Base-by-base conservation (phyloP, 2,888 invertebrate species). In the Ennomos quercinarius region DNA sequence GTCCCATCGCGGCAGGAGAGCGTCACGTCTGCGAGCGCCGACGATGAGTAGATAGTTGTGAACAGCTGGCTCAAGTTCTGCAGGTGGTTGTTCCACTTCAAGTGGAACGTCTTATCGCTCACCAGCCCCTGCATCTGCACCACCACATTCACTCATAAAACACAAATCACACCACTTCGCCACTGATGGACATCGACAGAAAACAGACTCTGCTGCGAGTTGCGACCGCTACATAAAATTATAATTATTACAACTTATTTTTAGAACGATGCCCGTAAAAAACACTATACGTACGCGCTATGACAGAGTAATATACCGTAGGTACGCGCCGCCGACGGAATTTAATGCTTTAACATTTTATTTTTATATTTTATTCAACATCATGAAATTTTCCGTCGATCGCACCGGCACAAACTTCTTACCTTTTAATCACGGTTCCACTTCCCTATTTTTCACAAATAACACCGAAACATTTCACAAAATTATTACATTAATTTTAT, bases 81-180 rank as follows among this genome's bases (percentile, higher is more conserved):
- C 83, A 95, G 91, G 86, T 96, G 95, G 93, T 95, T 95, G 89
- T 95, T 95, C 95, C 95, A 95, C 78, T 94, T 94, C 70, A 95
- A 87, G 87, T 95, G 95, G 89, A 95, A 95, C 81, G 94, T 95
- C 86, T 94, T 94, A 71, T 94, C 94, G 77, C 93, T 94, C 93
- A 93, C 94, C 87, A 92, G 81, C 84, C 89, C 89, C 93, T 92
- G 93, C 93, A 93, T 93, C 93, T 93, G 89, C 83, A 89, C 85
- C 84, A 83, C 83, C 86, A 87, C 87, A 87, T 75, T 80, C 89
- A 89, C 87, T 85, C 79, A 67, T 68, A 78, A 76, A 80, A 78
- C 85, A 87, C 83, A 78, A 87, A 81, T 81, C 86, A 87, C 89
- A 86, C 85, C 80, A 78, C 82, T 83, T 81, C 81, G 80, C 86